phyloP scores from a whole-genome alignment of 2,113 vertebrate genomes.

The Spermophilus dauricus region DNA sequence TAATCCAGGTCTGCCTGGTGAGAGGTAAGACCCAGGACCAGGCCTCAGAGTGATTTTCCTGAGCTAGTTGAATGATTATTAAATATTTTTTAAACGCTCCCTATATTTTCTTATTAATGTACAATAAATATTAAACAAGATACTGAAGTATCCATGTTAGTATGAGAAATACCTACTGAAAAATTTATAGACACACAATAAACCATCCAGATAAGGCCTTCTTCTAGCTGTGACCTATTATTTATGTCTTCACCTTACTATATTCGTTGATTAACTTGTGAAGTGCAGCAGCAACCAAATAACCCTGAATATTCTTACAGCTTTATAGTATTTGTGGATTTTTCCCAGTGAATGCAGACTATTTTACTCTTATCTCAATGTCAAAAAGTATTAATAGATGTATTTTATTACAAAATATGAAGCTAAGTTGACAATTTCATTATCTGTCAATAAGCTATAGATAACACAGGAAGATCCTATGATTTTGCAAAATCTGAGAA shows the following conservation, averaged over 20 bases:
- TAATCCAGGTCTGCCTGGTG: background rate
- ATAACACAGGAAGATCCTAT: background rate
- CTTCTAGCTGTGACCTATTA: no score
- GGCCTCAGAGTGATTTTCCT: background rate
- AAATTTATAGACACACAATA: background rate
- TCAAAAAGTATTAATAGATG: background rate
- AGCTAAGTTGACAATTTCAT: background rate
- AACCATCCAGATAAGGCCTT: background rate
- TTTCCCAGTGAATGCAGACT: background rate
- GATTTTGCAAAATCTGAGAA: background rate
- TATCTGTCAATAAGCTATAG: background rate
- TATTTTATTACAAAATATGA: background rate
- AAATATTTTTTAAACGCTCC: conserved; percentile 7
- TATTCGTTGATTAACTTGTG: background rate
- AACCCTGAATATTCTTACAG: background rate
- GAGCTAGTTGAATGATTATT: background rate
- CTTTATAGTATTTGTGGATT: background rate
- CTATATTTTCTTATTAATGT: background rate
- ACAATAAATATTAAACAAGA: background rate
- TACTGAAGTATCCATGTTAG: background rate
- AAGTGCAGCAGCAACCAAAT: background rate
- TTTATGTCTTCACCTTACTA: no score
- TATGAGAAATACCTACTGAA: background rate
- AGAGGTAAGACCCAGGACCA: background rate
- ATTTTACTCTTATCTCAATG: background rate